These are phyloP conservation scores for Steinernema khuongi DNA, from an alignment of 1,140 invertebrate genomes.

Conservation along the genomic window DNA sequence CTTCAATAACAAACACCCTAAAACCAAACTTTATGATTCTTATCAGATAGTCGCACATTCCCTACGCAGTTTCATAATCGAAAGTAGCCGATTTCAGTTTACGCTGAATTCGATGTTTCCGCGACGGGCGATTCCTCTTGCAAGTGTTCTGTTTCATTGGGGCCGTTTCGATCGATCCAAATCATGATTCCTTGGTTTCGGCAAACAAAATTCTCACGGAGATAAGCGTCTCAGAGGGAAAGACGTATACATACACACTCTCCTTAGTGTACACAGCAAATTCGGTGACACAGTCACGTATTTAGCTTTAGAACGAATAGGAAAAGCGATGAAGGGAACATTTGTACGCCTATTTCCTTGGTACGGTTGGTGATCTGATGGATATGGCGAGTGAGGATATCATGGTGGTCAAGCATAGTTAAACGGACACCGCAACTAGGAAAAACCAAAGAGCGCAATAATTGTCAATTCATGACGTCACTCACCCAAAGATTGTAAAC, in stretches of 20 bases:
- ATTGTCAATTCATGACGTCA: too few species aligned
- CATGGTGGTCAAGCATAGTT: too few species aligned
- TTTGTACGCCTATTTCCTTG: too few species aligned
- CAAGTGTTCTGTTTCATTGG: background rate
- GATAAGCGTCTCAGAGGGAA: background rate
- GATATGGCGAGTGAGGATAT: too few species aligned
- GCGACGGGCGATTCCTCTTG: background rate
- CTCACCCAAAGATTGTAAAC: too few species aligned
- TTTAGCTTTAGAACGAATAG: too few species aligned
- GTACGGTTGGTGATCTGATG: too few species aligned
- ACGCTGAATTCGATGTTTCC: background rate
- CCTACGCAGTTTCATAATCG: background rate
- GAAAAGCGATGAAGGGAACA: too few species aligned
- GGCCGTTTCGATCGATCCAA: background rate
- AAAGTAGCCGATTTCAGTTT: background rate
- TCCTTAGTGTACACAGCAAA: background rate
- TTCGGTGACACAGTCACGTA: background rate
- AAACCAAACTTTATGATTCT: background rate
- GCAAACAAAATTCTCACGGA: slow-evolving; percentile 1
- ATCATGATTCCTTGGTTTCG: background rate
- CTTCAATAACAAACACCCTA: background rate
- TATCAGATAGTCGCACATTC: background rate
- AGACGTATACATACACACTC: background rate
- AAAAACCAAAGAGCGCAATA: too few species aligned
- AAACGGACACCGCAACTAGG: too few species aligned